These are phyloP conservation scores for Strongylocentrotus purpuratus DNA, from an alignment of 35 echinoderm and acorn worm genomes.

Conservation along the genomic window DNA sequence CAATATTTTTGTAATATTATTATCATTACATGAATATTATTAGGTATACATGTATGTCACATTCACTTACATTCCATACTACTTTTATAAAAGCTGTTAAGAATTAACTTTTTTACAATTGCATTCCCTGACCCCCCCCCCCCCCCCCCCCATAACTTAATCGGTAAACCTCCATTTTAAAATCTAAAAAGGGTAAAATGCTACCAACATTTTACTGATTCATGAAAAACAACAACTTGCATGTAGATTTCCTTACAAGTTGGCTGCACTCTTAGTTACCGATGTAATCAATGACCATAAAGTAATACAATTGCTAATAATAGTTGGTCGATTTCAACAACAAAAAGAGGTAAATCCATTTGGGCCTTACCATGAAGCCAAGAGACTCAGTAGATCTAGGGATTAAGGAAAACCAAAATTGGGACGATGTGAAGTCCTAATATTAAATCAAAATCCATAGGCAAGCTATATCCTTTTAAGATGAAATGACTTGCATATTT, in stretches of 20 bases:
- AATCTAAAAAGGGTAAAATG: neutral
- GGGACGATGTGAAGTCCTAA: neutral
- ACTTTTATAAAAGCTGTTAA: no score
- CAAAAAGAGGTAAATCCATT: conserved; percentile 4
- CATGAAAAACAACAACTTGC: neutral
- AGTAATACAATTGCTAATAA: neutral
- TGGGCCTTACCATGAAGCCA: neutral
- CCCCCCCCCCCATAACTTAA: no score
- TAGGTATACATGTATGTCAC: no score
- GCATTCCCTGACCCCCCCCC: no score
- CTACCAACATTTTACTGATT: neutral
- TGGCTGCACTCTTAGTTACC: neutral
- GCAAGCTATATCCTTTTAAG: neutral
- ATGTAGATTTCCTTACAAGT: neutral
- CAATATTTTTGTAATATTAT: no score
- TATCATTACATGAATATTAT: no score
- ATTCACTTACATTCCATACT: no score
- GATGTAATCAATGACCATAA: neutral
- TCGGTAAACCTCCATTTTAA: neutral
- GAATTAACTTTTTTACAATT: no score
- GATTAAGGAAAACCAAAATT: neutral
- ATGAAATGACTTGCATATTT: neutral
- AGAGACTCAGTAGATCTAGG: neutral
- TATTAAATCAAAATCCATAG: neutral
- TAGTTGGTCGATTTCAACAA: neutral